Evolutionary conservation across 1,140 invertebrate genomes (phyloP), one percentile per base, ranked within the genome.

Genomic region (Diploscapter pachys): DNA sequence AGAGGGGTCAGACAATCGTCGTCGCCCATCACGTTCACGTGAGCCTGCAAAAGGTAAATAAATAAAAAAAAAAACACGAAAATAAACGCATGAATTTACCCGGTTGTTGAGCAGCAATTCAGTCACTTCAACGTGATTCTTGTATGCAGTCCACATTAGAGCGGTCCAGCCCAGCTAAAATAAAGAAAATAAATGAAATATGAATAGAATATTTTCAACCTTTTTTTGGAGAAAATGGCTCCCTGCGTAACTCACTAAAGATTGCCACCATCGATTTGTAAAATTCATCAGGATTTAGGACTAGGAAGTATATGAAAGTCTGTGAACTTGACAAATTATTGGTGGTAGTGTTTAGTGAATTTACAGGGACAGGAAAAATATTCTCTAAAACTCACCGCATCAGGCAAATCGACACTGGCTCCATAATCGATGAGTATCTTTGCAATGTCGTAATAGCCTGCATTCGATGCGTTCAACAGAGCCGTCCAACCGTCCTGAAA

Each of bases 81-180:
- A 52, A 9, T n/a, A 6, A 3, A 49, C 2, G 2, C 31, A 55
- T 11, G 13, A 50, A 52, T 54, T 61, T 11, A 74, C 73, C 64
- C 53, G 62, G 55, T 65, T 48, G 11, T 93, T 91, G 69, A 98
- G 86, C n/a, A 99, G 86, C 73, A 93, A 85, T 54, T 89, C 88
- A 13, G 93, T 94, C 73, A 92, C 89, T 49, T 92, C 90, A 8
- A 90, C 90, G 79, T 91, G 90, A 3, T 94, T 94, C 87, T 96
- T 95, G 85, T 99, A 98, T 5, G 92, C 91, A 0, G 94, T 94
- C 96, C 96, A 99, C 92, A 98, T 96, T 57, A 99, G 88, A 2
- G 95, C 89, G 3, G 94, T 94, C 95, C 96, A 99, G 49, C 93
- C 93, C 80, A 94, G 94, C 93, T 95, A 31, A 31, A 31, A 31